phyloP scores from a whole-genome alignment of 2,113 vertebrate genomes.

The Chrysemys picta region DNA sequence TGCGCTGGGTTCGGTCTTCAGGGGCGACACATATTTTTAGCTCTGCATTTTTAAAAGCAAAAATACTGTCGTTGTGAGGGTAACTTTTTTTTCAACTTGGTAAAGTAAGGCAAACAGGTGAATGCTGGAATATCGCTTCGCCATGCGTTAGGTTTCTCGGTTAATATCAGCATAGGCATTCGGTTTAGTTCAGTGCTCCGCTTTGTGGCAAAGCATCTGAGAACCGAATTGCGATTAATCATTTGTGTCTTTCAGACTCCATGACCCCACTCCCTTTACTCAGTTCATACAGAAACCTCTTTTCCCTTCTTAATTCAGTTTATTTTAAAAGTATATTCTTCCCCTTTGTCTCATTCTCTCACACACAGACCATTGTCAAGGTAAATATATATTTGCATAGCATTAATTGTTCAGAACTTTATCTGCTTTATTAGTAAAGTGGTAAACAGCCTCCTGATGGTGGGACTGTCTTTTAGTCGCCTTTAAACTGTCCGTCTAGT shows the following conservation, averaged over 20 bases:
- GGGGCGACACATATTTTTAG: neutral
- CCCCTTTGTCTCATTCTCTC: neutral
- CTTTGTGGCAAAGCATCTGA: neutral
- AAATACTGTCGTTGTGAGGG: neutral
- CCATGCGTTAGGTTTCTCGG: neutral
- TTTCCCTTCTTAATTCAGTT: neutral
- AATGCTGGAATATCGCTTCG: neutral
- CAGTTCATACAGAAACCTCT: neutral
- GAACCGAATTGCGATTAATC: neutral
- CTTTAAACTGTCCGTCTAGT: conserved; percentile 5
- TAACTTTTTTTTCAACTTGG: rapidly evolving
- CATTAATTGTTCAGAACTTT: conserved; percentile 35
- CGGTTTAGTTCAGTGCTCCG: neutral
- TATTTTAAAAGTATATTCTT: neutral
- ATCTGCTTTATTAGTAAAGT: neutral
- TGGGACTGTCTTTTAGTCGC: neutral
- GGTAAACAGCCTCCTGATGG: neutral
- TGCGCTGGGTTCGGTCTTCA: neutral
- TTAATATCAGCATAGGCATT: too few relatives aligned
- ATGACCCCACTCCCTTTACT: neutral
- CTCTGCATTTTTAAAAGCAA: rapidly evolving
- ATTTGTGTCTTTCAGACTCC: neutral
- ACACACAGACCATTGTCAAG: neutral
- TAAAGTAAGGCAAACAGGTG: neutral
- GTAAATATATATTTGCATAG: neutral